Evolutionary conservation across 2,888 invertebrate genomes (phyloP).

Genomic region (Cetonia aurata): DNA sequence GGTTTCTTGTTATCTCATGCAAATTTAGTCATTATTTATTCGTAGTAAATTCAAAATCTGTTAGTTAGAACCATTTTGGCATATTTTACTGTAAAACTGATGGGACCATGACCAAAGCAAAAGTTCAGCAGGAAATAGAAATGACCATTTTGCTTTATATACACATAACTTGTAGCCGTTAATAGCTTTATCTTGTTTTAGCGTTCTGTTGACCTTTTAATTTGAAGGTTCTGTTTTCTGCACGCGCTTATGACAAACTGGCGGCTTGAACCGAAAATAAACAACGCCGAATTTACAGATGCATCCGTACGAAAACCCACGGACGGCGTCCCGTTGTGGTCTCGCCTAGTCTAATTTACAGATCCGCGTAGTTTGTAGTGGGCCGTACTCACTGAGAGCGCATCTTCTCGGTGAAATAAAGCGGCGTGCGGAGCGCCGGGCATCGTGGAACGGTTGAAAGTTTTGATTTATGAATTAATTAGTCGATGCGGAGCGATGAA

Average conservation of each 20-base stretch:
- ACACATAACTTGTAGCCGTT: too few relatives aligned
- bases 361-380: constrained; percentile 4
- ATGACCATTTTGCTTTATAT: too few relatives aligned
- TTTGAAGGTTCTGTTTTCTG: not conserved
- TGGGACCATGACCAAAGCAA: too few relatives aligned
- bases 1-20: too few relatives aligned
- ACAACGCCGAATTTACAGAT: constrained; percentile 25
- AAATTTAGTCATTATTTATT: too few relatives aligned
- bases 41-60: too few relatives aligned
- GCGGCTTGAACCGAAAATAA: constrained; percentile 26
- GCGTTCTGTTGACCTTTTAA: not conserved
- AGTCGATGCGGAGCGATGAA: constrained; percentile 14
- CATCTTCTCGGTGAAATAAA: constrained; percentile 26
- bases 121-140: too few relatives aligned
- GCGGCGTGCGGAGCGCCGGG: constrained; percentile 14
- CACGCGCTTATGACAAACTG: not conserved
- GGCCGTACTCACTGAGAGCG: not conserved
- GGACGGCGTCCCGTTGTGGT: constrained; percentile 1
- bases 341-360: constrained; percentile 27
- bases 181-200: too few relatives aligned
- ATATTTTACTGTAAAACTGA: too few relatives aligned
- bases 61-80: too few relatives aligned
- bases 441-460: constrained; percentile 14
- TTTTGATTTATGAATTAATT: constrained; percentile 40
- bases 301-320: constrained; percentile 14